Conservation (phyloP, 2,888 invertebrate genomes). For the Acanthosepion esculentum region DNA sequence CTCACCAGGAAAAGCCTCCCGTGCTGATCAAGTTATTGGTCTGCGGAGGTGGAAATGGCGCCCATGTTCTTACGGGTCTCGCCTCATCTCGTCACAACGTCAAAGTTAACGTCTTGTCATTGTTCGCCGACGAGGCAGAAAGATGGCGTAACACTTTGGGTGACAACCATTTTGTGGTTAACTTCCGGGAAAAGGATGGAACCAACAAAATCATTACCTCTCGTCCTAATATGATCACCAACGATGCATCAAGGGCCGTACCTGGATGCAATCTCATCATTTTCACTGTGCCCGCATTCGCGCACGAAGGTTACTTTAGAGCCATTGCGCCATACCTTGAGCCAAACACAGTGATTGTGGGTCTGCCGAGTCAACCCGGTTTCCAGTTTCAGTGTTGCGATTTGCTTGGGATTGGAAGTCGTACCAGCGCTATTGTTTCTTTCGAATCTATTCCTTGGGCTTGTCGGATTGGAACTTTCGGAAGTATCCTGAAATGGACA, state of each 20-base stretch:
- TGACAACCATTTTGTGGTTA: constrained; percentile 54
- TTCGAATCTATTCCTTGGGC: constrained; percentile 67
- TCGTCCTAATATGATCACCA: constrained; percentile 56
- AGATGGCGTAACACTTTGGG: constrained; percentile 58
- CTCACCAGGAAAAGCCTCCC: background rate
- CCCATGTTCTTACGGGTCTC: constrained; percentile 63
- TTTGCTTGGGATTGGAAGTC: constrained; percentile 54
- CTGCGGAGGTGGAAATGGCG: constrained; percentile 69
- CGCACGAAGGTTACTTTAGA: constrained; percentile 63
- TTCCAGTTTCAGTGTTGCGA: constrained; percentile 66
- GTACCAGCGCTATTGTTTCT: constrained; percentile 59
- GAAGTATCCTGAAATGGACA: constrained; percentile 55
- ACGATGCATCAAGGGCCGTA: constrained; percentile 60
- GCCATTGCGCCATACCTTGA: constrained; percentile 61
- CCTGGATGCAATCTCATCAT: constrained; percentile 63
- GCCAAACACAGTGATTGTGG: constrained; percentile 62
- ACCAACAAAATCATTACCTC: constrained; percentile 47
- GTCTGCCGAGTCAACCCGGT: constrained; percentile 67
- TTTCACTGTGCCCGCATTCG: constrained; percentile 63
- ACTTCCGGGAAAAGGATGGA: constrained; percentile 51
- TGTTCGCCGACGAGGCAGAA: constrained; percentile 66
- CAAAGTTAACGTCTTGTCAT: constrained; percentile 61
- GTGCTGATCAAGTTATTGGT: constrained; percentile 50
- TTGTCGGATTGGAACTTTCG: constrained; percentile 63
- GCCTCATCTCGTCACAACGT: constrained; percentile 59